Evolutionary conservation across 2,113 vertebrate genomes (phyloP).

Genomic region (human (Homo sapiens)): GRCh38 chr1:237662001-237662500

Average conservation of each 20-base stretch:
- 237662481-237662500: background rate
- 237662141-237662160: background rate
- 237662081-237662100: background rate
- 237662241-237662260: background rate
- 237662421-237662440: background rate
- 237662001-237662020: background rate
- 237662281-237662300: background rate
- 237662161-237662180: background rate
- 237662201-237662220: background rate
- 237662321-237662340: too few relatives aligned
- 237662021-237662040: background rate
- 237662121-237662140: background rate
- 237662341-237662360: background rate
- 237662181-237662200: background rate
- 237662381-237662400: background rate
- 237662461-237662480: background rate
- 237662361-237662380: background rate
- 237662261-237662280: background rate
- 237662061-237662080: background rate
- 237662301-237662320: background rate
- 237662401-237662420: background rate
- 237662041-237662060: background rate
- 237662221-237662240: background rate
- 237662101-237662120: background rate
- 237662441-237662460: background rate